These are phyloP conservation scores for Melitaea athalia DNA, from an alignment of 2,888 invertebrate genomes.

Conservation along the genomic window DNA sequence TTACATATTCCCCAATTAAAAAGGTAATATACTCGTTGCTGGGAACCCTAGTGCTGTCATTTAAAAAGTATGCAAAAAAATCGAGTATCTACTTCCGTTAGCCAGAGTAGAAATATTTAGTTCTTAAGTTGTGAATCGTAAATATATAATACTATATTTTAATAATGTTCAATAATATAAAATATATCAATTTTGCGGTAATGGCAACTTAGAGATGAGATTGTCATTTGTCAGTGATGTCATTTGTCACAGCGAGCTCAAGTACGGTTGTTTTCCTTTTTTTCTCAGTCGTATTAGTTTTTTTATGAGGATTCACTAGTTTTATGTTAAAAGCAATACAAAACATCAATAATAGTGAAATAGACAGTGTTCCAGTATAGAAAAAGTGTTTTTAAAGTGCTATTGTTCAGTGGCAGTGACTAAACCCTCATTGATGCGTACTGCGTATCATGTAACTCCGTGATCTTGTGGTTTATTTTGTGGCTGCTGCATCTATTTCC, in stretches of 20 bases:
- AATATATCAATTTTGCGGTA: no score
- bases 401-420: slow-evolving; percentile 53
- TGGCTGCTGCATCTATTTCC: slow-evolving; percentile 69
- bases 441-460: slow-evolving; percentile 69
- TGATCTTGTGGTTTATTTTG: slow-evolving; percentile 70
- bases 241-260: slow-evolving; percentile 39
- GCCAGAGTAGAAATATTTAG: no score
- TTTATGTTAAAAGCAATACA: slow-evolving; percentile 46
- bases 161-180: no score
- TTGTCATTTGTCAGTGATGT: slow-evolving; percentile 28
- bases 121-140: no score
- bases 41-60: no score
- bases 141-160: no score
- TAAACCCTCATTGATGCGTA: slow-evolving; percentile 50
- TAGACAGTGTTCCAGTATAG: slow-evolving; percentile 37
- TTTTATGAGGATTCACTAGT: slow-evolving; percentile 42
- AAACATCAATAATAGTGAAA: slow-evolving; percentile 41
- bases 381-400: slow-evolving; percentile 42
- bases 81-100: no score
- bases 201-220: slow-evolving; percentile 9
- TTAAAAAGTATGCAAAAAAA: no score
- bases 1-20: no score
- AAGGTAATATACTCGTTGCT: no score
- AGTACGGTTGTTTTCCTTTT: slow-evolving; percentile 53
- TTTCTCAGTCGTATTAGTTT: slow-evolving; percentile 46